Evolutionary conservation across 2,888 invertebrate genomes (phyloP).

Genomic region (Drosophila testacea): DNA sequence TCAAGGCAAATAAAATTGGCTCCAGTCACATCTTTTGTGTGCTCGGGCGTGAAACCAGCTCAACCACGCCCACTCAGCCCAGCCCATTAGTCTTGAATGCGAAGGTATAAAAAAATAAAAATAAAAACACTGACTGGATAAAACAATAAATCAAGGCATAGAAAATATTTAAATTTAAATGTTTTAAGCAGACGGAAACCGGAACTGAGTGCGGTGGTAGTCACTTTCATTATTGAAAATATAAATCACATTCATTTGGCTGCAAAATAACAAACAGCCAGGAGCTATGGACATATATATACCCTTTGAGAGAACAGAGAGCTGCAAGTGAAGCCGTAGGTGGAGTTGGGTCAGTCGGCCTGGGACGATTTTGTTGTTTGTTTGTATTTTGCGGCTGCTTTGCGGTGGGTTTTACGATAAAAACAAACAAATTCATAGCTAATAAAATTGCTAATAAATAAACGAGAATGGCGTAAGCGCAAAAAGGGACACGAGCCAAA

Average conservation of each 20-base stretch:
- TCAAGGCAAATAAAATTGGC: constrained; percentile 70
- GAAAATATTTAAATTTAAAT: constrained; percentile 81
- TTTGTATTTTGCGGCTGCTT: constrained; percentile 49
- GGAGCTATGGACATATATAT: neutral
- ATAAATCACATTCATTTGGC: constrained; percentile 79
- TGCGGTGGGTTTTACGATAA: constrained; percentile 71
- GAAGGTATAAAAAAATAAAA: neutral
- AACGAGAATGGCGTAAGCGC: constrained; percentile 81
- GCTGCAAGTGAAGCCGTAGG: constrained; percentile 36
- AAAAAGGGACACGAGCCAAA: constrained; percentile 77
- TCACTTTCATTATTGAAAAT: constrained; percentile 81
- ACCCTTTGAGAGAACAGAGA: constrained; percentile 59
- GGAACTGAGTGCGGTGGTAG: constrained; percentile 53
- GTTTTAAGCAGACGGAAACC: constrained; percentile 64
- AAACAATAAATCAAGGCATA: constrained; percentile 77
- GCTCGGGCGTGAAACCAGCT: constrained; percentile 69
- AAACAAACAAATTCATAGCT: constrained; percentile 81
- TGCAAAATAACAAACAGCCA: constrained; percentile 45
- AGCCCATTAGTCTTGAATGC: neutral
- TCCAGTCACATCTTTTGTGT: constrained; percentile 61
- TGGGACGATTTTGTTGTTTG: constrained; percentile 41
- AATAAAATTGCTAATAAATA: constrained; percentile 81
- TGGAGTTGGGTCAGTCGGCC: constrained; percentile 4
- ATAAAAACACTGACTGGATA: constrained; percentile 31
- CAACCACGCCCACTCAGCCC: constrained; percentile 27